A percentile compares a stretch with the other conserved stretches of the same genome.
Conservation (phyloP, 2,113 vertebrate species). For the Laticauda colubrina region DNA sequence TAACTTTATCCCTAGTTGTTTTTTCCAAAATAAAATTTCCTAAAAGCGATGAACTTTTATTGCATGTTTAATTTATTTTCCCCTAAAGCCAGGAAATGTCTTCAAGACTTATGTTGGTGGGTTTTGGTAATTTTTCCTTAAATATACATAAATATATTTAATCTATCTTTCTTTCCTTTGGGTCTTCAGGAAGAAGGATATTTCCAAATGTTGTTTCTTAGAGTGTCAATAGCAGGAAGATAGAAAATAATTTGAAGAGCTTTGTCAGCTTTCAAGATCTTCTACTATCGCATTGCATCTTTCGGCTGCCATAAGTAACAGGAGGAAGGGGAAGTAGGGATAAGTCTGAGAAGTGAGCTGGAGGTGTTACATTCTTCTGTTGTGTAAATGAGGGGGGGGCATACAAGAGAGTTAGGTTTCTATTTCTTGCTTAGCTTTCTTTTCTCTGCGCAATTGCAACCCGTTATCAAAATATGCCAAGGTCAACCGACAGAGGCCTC, state of each 20-base stretch:
- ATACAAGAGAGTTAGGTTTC: no score
- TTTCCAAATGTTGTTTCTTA: constrained; percentile 7
- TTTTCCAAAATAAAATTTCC: constrained; percentile 63
- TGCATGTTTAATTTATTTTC: constrained; percentile 70
- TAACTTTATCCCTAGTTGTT: constrained; percentile 65
- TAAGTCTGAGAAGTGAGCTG: no score
- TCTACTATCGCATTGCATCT: no score
- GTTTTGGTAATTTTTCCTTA: constrained; percentile 49
- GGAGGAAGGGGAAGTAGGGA: no score
- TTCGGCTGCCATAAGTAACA: no score
- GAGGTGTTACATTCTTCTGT: no score
- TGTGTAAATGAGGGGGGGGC: no score
- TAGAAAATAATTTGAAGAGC: neutral
- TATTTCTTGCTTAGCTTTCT: no score
- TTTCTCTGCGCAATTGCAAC: no score
- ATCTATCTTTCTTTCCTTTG: constrained; percentile 41
- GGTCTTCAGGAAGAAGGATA: constrained; percentile 35
- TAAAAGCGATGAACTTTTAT: constrained; percentile 69
- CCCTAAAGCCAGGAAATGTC: constrained; percentile 56
- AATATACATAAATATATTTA: constrained; percentile 59
- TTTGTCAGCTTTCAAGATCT: no score
- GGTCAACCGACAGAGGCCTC: no score
- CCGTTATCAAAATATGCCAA: no score
- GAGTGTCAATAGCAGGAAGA: neutral
- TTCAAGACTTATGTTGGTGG: constrained; percentile 59